Conservation (phyloP, 2,888 invertebrate species). For the Pterostichus madidus region DNA sequence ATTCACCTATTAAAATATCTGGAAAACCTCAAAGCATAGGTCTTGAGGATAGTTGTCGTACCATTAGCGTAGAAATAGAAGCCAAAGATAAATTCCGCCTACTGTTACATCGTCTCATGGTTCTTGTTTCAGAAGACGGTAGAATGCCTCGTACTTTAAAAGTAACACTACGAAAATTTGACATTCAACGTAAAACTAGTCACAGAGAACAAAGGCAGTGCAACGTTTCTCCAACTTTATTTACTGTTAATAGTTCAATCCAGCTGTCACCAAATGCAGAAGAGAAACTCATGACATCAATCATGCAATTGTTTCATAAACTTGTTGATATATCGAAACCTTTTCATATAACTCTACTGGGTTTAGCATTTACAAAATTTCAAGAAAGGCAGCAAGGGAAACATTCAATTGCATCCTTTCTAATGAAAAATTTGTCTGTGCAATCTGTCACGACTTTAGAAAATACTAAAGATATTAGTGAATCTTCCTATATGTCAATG, state of each 20-base stretch:
- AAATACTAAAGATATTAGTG: conserved; percentile 74
- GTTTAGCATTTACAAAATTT: conserved; percentile 91
- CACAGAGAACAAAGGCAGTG: conserved; percentile 88
- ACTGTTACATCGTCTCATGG: conserved; percentile 84
- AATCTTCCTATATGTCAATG: conserved; percentile 66
- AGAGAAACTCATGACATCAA: conserved; percentile 83
- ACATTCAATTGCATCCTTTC: conserved; percentile 86
- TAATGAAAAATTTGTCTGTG: conserved; percentile 88
- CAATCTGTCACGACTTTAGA: conserved; percentile 86
- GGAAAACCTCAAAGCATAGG: conserved; percentile 90
- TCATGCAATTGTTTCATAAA: conserved; percentile 88
- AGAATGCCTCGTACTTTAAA: conserved; percentile 87
- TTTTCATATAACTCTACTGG: conserved; percentile 89
- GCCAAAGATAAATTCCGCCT: conserved; percentile 86
- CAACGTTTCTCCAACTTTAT: conserved; percentile 84
- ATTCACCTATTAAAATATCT: conserved; percentile 84
- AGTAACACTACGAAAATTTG: conserved; percentile 87
- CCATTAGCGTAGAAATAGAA: conserved; percentile 85
- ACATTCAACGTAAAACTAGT: conserved; percentile 83
- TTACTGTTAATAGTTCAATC: conserved; percentile 73
- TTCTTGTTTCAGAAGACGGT: conserved; percentile 88
- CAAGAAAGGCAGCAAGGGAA: conserved; percentile 85
- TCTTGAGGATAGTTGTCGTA: conserved; percentile 88
- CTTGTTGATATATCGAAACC: conserved; percentile 86
- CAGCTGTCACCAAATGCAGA: conserved; percentile 79